Percentiles rank a stretch among this genome's conserved stretches.
Evolutionary conservation across 2,888 invertebrate species (phyloP).

Genomic region (Ennomos erosarius): DNA sequence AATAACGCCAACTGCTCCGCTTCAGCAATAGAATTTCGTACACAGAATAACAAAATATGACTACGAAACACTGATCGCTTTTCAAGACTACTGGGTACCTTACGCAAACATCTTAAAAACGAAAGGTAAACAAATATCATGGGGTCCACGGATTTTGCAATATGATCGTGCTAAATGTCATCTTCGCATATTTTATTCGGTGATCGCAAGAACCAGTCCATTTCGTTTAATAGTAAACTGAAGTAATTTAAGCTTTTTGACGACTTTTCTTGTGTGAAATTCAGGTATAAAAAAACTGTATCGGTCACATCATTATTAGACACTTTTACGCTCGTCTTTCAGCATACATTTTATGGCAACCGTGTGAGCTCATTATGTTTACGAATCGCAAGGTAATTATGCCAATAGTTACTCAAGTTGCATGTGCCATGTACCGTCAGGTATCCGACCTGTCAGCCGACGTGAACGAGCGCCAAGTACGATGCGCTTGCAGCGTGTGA

Average conservation of each 20-base stretch:
- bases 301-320: too few relatives aligned
- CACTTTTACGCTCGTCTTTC: too few relatives aligned
- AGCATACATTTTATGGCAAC: too few relatives aligned
- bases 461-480: conserved; percentile 17
- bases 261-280: too few relatives aligned
- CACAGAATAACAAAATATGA: too few relatives aligned
- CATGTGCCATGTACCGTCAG: too few relatives aligned
- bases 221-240: neutral
- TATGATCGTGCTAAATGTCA: conserved; percentile 20
- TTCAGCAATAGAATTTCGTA: conserved; percentile 9
- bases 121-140: conserved; percentile 26
- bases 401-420: too few relatives aligned
- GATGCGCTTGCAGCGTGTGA: conserved; percentile 17
- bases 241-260: neutral
- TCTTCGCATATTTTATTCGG: conserved; percentile 14
- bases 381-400: too few relatives aligned
- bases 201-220: conserved; percentile 1
- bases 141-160: conserved; percentile 19
- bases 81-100: conserved; percentile 15
- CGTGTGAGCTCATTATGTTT: too few relatives aligned
- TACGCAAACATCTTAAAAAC: conserved; percentile 18
- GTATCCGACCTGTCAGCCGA: neutral
- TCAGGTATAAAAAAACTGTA: too few relatives aligned
- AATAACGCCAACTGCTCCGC: conserved; percentile 14
- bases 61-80: conserved; percentile 18